Percentiles rank a stretch among this genome's conserved stretches.
Conservation (phyloP, 2,113 vertebrate genomes). For the Oreochromis aureus region DNA sequence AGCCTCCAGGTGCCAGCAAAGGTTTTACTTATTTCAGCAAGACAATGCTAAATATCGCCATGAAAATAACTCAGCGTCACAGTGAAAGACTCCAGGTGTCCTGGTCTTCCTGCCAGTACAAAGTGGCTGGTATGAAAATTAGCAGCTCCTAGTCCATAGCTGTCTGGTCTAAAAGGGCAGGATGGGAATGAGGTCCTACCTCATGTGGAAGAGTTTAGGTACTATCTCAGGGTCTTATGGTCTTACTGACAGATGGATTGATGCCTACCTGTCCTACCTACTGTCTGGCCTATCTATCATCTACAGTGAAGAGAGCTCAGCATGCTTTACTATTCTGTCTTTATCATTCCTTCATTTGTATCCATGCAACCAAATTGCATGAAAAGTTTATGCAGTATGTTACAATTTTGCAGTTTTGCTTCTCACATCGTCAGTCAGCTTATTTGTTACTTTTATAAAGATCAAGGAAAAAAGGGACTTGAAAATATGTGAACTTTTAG, state of each 20-base stretch:
- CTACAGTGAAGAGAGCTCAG: not conserved
- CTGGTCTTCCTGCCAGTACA: not conserved
- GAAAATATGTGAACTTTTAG: not conserved
- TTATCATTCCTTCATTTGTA: not conserved
- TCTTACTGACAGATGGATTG: not conserved
- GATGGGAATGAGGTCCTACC: not conserved
- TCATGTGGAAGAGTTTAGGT: not conserved
- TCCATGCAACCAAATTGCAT: not conserved
- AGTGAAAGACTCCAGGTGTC: not conserved
- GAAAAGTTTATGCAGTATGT: not conserved
- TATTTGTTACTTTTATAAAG: not conserved
- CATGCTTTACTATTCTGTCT: not conserved
- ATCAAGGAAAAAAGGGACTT: not conserved
- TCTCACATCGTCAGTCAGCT: not conserved
- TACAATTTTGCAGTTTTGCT: not conserved
- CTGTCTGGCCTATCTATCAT: not conserved
- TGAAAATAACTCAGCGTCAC: not conserved
- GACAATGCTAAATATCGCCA: not conserved
- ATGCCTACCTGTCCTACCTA: not conserved
- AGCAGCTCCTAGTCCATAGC: not conserved
- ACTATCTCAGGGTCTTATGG: not conserved
- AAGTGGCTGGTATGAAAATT: not conserved
- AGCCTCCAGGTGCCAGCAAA: not conserved
- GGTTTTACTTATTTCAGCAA: not conserved
- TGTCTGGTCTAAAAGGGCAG: not conserved